Percentiles rank a stretch among this genome's conserved stretches.
Evolutionary conservation across 92 coral and sea anemone genomes (phyloP).

Genomic region (Actinostola sp.): DNA sequence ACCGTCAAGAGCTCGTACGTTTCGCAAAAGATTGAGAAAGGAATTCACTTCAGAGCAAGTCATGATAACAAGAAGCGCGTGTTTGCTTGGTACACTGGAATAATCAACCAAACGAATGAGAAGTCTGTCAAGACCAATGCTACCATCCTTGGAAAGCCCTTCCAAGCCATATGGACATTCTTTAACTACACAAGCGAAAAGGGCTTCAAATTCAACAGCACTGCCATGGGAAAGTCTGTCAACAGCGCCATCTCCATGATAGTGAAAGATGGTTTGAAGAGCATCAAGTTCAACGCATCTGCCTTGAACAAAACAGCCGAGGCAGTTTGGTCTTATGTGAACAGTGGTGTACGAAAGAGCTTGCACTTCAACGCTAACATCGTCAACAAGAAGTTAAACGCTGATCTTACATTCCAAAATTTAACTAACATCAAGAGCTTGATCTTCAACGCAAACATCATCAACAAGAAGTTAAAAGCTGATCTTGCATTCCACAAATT

Average conservation of each 20-base stretch:
- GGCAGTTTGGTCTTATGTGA: constrained; percentile 74
- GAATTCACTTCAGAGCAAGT: constrained; percentile 80
- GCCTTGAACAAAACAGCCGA: constrained; percentile 61
- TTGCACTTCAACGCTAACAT: constrained; percentile 66
- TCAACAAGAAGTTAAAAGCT: constrained; percentile 60
- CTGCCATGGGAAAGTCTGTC: constrained; percentile 64
- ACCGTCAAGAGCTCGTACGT: constrained; percentile 73
- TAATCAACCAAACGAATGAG: constrained; percentile 70
- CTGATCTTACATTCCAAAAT: constrained; percentile 68
- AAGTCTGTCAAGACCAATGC: constrained; percentile 83
- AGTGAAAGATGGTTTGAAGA: constrained; percentile 63
- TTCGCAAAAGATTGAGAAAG: constrained; percentile 68
- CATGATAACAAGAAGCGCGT: constrained; percentile 87
- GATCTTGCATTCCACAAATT: constrained; percentile 56
- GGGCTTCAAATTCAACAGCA: constrained; percentile 69
- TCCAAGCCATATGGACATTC: constrained; percentile 67
- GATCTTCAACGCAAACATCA: constrained; percentile 57
- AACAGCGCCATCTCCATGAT: constrained; percentile 56
- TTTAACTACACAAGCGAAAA: constrained; percentile 63
- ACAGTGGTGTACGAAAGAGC: constrained; percentile 52
- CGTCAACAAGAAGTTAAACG: constrained; percentile 51
- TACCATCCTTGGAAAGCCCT: constrained; percentile 73
- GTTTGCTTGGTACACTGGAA: constrained; percentile 78
- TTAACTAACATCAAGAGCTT: constrained; percentile 51
- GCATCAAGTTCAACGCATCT: constrained; percentile 64